Evolutionary conservation across 2,888 invertebrate genomes (phyloP).

Genomic region (Cecidostiba fungosa): DNA sequence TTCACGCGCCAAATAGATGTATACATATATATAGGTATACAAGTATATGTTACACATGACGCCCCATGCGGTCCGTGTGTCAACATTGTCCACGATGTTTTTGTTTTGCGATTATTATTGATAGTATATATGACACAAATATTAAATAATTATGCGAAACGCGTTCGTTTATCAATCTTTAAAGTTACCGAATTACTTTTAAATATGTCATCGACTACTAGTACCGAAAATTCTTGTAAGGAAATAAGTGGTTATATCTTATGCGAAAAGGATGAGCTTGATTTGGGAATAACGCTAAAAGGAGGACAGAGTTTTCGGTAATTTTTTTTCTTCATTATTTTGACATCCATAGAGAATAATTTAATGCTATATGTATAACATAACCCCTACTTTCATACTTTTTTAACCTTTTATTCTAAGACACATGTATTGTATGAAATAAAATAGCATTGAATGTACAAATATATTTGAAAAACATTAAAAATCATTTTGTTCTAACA

Average conservation of each 20-base stretch:
- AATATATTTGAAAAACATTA: slow-evolving; percentile 37
- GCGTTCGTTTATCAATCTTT: neutral
- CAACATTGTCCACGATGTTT: neutral
- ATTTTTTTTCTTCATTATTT: slow-evolving; percentile 1
- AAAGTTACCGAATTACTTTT: neutral
- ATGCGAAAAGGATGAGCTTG: slow-evolving; percentile 83
- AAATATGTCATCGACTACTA: slow-evolving; percentile 35
- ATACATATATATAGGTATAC: neutral
- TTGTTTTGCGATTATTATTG: neutral
- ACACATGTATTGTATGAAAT: neutral
- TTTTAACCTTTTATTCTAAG: neutral
- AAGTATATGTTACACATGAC: neutral
- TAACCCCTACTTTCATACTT: slow-evolving; percentile 25
- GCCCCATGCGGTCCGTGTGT: neutral
- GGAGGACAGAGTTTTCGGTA: slow-evolving; percentile 94
- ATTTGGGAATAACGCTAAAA: slow-evolving; percentile 86
- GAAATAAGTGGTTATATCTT: slow-evolving; percentile 35
- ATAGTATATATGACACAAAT: neutral
- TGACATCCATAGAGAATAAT: neutral
- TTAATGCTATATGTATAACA: neutral
- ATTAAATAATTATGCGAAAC: neutral
- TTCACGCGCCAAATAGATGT: neutral
- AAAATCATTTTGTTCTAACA: slow-evolving; percentile 8
- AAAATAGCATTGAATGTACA: neutral
- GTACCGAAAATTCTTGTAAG: slow-evolving; percentile 1